Evolutionary conservation across 2,888 invertebrate species (phyloP).

Genomic region (Dryocosmus kuriphilus): DNA sequence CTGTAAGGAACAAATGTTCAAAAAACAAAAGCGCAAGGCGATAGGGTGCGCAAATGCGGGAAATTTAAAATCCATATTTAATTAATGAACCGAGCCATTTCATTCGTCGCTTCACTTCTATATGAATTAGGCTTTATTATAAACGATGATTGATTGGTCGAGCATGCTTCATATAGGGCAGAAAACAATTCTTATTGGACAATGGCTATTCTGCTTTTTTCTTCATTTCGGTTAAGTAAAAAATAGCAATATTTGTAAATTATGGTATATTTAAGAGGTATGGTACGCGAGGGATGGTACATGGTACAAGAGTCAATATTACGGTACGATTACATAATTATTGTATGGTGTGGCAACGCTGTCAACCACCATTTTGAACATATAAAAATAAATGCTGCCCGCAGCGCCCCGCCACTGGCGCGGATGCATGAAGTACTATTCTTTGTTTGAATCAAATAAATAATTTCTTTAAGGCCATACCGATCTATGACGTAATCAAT

Average conservation of each 20-base stretch:
- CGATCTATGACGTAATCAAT: no score
- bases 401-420: no score
- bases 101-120: background rate
- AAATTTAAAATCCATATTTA: background rate
- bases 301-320: conserved; percentile 37
- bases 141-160: background rate
- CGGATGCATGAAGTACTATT: no score
- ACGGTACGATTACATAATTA: conserved; percentile 39
- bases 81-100: background rate
- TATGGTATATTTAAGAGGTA: conserved; percentile 1
- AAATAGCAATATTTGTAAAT: background rate
- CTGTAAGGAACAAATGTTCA: background rate
- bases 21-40: background rate
- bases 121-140: background rate
- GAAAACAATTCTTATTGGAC: background rate
- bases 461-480: no score
- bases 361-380: no score
- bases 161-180: background rate
- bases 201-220: background rate
- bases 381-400: no score
- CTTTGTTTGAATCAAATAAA: no score
- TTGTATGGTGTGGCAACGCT: conserved; percentile 30
- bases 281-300: conserved; percentile 35
- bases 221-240: background rate
- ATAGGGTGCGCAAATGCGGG: background rate